Base-by-base conservation (phyloP, 2,113 vertebrate species). In the Cygnus buccinator region DNA sequence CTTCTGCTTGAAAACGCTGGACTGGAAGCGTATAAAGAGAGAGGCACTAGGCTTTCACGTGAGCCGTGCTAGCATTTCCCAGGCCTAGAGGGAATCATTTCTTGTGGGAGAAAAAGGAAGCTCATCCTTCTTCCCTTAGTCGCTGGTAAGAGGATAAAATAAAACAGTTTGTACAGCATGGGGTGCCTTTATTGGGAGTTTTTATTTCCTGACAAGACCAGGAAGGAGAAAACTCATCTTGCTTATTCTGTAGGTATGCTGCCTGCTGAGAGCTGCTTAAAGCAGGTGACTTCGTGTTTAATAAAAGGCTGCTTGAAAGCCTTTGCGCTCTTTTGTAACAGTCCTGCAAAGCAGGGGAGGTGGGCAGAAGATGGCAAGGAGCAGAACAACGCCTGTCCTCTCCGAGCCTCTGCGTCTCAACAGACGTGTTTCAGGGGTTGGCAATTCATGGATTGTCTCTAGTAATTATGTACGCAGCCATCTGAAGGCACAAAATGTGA, bases 401-500 rank as follows among this genome's bases (percentile, higher is more conserved):
- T 77, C 10, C 5, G 43, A 89, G 50, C 31, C 50, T 35, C 58
- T 65, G 22, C 29, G 33, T 90, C 85, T 89, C 83, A 46, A 0
- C 18, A 67, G 48, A 14, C 20, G 3, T 14, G 16, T 72, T 72
- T 46, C 62, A 31, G 74, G 68, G 46, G 33, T 76, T 83, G 92
- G 65, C 71, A 89, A 25, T 26, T 92, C 89, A 76, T 88, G 74
- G 48, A 48, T 89, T 80, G 61, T 83, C 75, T 89, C 66, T 41
- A 75, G 52, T 57, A 94, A 91, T 91, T 95, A 43, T 25, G 71
- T 89, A 89, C 91, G 76, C 65, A 84, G 70, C 43, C 41, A 25
- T 90, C 77, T 89, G 33, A 93, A 95, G 33, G 63, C 35, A 61
- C 21, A 74, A 61, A 91, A 25, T 46, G 25, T 13, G 4, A 76